These are phyloP conservation scores for Rhorus exstirpatorius DNA, from an alignment of 2,888 invertebrate genomes.

Conservation along the genomic window DNA sequence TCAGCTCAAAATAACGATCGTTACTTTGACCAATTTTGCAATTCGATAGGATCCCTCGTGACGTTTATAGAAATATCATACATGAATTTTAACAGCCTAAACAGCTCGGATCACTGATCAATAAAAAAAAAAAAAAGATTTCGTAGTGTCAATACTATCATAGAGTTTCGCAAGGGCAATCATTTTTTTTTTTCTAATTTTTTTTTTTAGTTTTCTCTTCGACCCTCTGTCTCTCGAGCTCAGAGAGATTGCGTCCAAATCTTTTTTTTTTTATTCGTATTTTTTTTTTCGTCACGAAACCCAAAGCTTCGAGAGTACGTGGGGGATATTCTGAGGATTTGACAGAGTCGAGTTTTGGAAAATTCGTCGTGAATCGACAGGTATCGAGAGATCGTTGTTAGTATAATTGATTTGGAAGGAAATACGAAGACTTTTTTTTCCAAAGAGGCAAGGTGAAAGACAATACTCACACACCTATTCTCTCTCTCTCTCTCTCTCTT, in stretches of 20 bases:
- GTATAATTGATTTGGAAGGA: constrained; percentile 69
- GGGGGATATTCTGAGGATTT: constrained; percentile 49
- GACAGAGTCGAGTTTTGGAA: constrained; percentile 53
- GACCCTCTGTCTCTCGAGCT: constrained; percentile 43
- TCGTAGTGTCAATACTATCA: constrained; percentile 75
- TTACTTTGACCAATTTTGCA: constrained; percentile 1
- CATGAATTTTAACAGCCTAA: constrained; percentile 41
- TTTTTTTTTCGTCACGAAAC: constrained; percentile 26
- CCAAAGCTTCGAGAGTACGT: constrained; percentile 35
- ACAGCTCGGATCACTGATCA: constrained; percentile 65
- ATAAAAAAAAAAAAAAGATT: constrained; percentile 71
- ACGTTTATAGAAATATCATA: constrained; percentile 58
- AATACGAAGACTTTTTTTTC: constrained; percentile 44
- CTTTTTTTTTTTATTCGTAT: constrained; percentile 20
- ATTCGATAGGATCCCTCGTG: constrained; percentile 52
- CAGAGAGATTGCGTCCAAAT: constrained; percentile 48
- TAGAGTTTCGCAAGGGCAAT: constrained; percentile 70
- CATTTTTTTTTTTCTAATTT: constrained; percentile 34
- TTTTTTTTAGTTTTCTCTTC: too few species aligned
- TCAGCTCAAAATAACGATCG: too few species aligned
- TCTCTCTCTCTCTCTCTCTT: constrained; percentile 15
- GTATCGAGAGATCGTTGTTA: constrained; percentile 68
- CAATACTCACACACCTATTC: constrained; percentile 18
- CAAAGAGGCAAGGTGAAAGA: constrained; percentile 56
- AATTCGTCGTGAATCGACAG: constrained; percentile 66